Conservation (phyloP, 2,888 invertebrate species). For the Microplitis deprimator region DNA sequence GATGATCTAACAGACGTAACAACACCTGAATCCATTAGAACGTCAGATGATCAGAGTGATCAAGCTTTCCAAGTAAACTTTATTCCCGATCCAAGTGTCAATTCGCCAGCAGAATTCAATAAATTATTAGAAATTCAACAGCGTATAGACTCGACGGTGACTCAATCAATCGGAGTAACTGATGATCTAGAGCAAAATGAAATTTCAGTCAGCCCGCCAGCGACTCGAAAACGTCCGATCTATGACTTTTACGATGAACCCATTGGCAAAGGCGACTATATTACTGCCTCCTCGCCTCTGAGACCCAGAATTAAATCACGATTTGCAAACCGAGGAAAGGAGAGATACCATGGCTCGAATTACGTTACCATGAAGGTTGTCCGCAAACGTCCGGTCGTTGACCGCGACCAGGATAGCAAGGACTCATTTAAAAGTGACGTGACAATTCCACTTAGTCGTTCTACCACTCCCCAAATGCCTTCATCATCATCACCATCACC, state of each 20-base stretch:
- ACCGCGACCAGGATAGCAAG: constrained; percentile 29
- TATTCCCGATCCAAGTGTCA: constrained; percentile 12
- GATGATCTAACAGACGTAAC: not conserved
- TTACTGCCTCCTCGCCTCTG: constrained; percentile 22
- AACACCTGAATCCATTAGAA: not conserved
- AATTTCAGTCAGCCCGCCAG: constrained; percentile 20
- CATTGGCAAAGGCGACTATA: constrained; percentile 26
- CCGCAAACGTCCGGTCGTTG: constrained; percentile 33
- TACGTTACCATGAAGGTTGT: constrained; percentile 40
- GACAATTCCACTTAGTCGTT: constrained; percentile 19
- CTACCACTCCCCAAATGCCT: constrained; percentile 24
- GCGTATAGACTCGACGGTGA: not conserved
- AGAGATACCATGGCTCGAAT: constrained; percentile 35
- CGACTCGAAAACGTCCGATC: constrained; percentile 19
- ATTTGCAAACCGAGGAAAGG: constrained; percentile 34
- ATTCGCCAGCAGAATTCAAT: constrained; percentile 1
- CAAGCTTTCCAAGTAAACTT: constrained; percentile 10
- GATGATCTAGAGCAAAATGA: constrained; percentile 37
- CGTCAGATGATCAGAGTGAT: not conserved
- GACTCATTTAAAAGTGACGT: constrained; percentile 35
- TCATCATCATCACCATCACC: constrained; percentile 28
- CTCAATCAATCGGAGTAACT: not conserved
- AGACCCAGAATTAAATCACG: constrained; percentile 33
- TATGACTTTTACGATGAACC: constrained; percentile 30
- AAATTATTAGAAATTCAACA: not conserved